A percentile compares a stretch with the other conserved stretches of the same genome.
Evolutionary conservation across 2,113 vertebrate genomes (phyloP).

Genomic region (Pagrus major): DNA sequence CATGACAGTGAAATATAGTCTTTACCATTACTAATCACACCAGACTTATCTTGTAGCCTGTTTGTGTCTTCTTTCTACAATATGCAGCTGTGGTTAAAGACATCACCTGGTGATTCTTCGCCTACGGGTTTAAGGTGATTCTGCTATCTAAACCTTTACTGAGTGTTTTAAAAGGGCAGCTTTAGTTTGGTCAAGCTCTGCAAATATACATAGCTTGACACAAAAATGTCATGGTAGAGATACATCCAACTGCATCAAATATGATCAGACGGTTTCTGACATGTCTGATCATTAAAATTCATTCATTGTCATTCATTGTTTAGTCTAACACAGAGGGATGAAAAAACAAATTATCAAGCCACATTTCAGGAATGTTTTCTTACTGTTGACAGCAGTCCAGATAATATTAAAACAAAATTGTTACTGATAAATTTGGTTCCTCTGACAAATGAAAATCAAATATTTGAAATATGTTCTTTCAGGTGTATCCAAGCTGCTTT

Average conservation of each 20-base stretch:
- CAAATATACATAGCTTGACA: conserved; percentile 5
- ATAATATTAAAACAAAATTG: neutral
- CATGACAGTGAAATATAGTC: conserved; percentile 5
- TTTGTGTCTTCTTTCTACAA: neutral
- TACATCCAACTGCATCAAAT: neutral
- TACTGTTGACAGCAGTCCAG: conserved; percentile 16
- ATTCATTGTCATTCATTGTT: neutral
- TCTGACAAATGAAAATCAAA: conserved; percentile 6
- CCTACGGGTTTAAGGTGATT: conserved; percentile 76
- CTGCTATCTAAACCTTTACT: neutral
- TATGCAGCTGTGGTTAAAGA: neutral
- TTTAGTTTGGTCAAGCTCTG: neutral
- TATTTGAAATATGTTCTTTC: conserved; percentile 18
- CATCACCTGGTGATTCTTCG: conserved; percentile 48
- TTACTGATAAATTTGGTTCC: neutral
- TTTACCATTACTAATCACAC: conserved; percentile 8
- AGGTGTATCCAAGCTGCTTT: conserved; percentile 78
- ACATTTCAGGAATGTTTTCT: conserved; percentile 76
- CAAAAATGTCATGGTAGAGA: neutral
- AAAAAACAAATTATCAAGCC: conserved; percentile 59
- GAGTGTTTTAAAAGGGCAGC: neutral
- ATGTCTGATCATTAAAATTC: neutral
- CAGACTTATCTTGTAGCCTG: neutral
- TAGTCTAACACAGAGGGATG: conserved; percentile 63
- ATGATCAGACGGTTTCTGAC: neutral